phyloP scores from a whole-genome alignment of 2,797 vertebrate species.

The Ctenopoma multispine region DNA sequence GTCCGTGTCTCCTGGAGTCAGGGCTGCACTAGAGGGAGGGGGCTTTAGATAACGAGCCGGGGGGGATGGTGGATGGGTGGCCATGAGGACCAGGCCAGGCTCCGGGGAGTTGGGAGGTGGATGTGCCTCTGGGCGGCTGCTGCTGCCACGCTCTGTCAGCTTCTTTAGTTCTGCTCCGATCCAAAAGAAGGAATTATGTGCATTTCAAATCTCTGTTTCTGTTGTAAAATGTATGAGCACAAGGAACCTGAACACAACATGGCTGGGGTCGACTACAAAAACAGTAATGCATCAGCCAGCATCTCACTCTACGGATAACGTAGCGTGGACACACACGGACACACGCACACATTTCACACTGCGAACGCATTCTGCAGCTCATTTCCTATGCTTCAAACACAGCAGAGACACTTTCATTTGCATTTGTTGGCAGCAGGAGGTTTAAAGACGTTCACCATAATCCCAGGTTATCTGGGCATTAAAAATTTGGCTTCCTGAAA shows the following conservation, averaged over 20 bases:
- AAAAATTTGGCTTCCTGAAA: slow-evolving; percentile 1
- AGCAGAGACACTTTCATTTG: slow-evolving; percentile 16
- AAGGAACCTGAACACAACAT: slow-evolving; percentile 43
- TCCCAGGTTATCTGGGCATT: slow-evolving; percentile 39
- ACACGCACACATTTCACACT: not conserved
- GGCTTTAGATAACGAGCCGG: slow-evolving; percentile 23
- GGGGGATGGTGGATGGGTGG: slow-evolving; percentile 7
- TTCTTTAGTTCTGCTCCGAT: slow-evolving; percentile 58
- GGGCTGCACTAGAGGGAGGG: slow-evolving; percentile 2
- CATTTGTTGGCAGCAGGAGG: slow-evolving; percentile 7
- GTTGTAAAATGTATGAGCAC: slow-evolving; percentile 53
- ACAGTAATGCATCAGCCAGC: slow-evolving; percentile 2
- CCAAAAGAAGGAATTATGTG: slow-evolving; percentile 57
- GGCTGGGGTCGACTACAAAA: slow-evolving; percentile 6
- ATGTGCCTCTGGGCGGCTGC: slow-evolving; percentile 25
- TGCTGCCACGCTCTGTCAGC: slow-evolving; percentile 49
- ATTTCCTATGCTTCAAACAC: not conserved
- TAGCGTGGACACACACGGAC: slow-evolving; percentile 1
- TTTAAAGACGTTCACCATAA: slow-evolving; percentile 31
- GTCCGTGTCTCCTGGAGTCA: slow-evolving; percentile 30
- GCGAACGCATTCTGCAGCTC: not conserved
- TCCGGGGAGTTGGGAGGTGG: slow-evolving; percentile 40
- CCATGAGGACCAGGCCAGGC: slow-evolving; percentile 18
- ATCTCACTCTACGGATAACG: slow-evolving; percentile 16
- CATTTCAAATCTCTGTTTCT: slow-evolving; percentile 54